phyloP scores from a whole-genome alignment of 1,140 invertebrate genomes.

The Matsumurasca onukii region DNA sequence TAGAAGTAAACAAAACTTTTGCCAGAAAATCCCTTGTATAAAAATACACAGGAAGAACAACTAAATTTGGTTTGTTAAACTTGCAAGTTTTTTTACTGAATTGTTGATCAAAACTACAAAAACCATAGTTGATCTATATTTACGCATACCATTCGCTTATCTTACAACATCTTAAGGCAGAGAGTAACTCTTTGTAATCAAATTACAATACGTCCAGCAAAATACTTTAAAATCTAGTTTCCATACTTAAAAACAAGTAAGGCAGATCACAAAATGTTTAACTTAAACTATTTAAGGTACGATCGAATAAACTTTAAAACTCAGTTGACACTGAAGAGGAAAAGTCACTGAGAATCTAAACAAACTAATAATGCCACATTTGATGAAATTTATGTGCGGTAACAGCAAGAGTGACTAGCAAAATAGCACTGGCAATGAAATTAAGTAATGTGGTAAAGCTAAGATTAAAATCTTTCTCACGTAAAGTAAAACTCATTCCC shows the following conservation, averaged over 20 bases:
- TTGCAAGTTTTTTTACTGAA: too few species aligned
- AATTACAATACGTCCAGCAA: neutral
- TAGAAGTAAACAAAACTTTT: too few species aligned
- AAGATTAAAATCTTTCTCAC: neutral
- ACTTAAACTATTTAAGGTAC: neutral
- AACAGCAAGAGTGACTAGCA: conserved; percentile 17
- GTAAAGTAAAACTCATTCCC: conserved; percentile 18
- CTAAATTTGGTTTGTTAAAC: too few species aligned
- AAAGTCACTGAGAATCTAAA: neutral
- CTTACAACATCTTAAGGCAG: too few species aligned
- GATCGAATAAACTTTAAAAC: neutral
- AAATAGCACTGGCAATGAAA: conserved; percentile 17
- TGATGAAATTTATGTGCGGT: conserved; percentile 11
- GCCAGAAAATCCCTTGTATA: too few species aligned
- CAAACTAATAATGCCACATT: conserved; percentile 20
- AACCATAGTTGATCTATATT: too few species aligned
- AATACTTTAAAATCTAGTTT: neutral
- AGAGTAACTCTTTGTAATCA: neutral
- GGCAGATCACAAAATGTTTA: neutral
- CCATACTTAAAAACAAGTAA: neutral
- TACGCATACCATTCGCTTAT: too few species aligned
- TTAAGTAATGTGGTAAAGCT: conserved; percentile 1
- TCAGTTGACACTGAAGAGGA: neutral
- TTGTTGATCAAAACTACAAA: too few species aligned
- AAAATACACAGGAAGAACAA: too few species aligned